Percentiles rank a stretch among this genome's conserved stretches.
phyloP scores from a whole-genome alignment of 2,888 invertebrate genomes.

The Parnassius smintheus region DNA sequence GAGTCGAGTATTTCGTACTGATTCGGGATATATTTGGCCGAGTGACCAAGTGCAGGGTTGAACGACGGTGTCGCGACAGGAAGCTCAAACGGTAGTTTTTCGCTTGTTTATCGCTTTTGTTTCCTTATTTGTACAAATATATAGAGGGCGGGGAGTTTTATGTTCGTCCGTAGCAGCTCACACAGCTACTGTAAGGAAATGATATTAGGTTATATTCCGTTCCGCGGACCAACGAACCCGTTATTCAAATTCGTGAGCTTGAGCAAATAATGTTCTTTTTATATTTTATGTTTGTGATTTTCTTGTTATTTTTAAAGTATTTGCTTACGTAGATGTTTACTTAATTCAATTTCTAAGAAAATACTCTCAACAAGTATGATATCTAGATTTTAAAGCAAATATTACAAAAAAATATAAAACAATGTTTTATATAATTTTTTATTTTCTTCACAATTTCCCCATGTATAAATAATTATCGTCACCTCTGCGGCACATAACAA shows the following conservation, averaged over 20 bases:
- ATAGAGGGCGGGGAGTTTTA: slow-evolving; percentile 30
- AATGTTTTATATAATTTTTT: no score
- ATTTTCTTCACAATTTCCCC: no score
- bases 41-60: slow-evolving; percentile 50
- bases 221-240: slow-evolving; percentile 20
- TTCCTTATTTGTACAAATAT: slow-evolving; percentile 53
- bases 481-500: no score
- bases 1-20: slow-evolving; percentile 33
- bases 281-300: slow-evolving; percentile 20
- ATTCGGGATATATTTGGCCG: slow-evolving; percentile 42
- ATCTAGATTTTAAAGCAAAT: no score
- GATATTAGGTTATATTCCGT: slow-evolving; percentile 18
- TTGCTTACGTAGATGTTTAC: slow-evolving; percentile 9
- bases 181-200: slow-evolving; percentile 8
- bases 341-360: background rate
- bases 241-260: slow-evolving; percentile 23
- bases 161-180: slow-evolving; percentile 22
- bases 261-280: slow-evolving; percentile 22
- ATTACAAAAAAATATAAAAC: no score
- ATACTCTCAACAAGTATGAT: no score
- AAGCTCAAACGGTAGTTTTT: slow-evolving; percentile 56
- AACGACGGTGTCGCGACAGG: slow-evolving; percentile 44
- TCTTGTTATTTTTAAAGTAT: slow-evolving; percentile 13
- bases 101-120: slow-evolving; percentile 55
- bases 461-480: no score